Base-by-base conservation (phyloP, 2,797 vertebrate species). In the Pyrocephalus nanus region DNA sequence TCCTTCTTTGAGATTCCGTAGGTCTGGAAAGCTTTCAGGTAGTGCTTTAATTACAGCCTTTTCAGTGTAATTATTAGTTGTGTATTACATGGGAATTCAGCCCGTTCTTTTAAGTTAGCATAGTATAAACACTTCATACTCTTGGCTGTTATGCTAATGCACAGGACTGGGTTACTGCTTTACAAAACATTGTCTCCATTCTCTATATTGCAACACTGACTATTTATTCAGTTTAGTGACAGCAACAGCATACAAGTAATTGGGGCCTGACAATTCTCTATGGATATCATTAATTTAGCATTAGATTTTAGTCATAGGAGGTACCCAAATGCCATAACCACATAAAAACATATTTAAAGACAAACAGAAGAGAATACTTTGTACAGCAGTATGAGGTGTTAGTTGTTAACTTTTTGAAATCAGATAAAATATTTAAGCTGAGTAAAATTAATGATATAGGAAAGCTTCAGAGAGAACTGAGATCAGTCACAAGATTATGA, bases 51-150 rank as follows among this genome's bases (percentile, higher is more conserved):
- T 75, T 93, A 73, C 62, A 92, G 38, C 74, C 32, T 94, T 96
- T 90, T 93, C 65, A 48, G 11, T 88, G 43, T 84, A 90, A 91
- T 93, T 91, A 76, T 86, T 93, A 90, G 61, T 88, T 95, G 51
- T 66, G 45, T 81, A 74, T 91, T 94, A 88, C 45, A 61, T 47
- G 38, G 72, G 36, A 86, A 84, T 32, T 48, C 88, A 86, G 65
- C 20, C 1, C 14, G 26, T 88, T 80, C 69, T 88, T 95, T 77
- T 40, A 90, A 82, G 86, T 75, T 91, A 93, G 47, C 66, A 50
- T 6, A 36, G 38, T 74, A 25, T 51, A 53, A 90, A 83, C 6
- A 14, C 75, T 82, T 86, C 51, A 18, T 70, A 10, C 12, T 20
- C 80, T 86, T 75, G 88, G 29, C 61, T 84, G 32, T 70, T 84